Base-by-base conservation (phyloP, 2,113 vertebrate genomes). In the Onychorhynchus coronatus region DNA sequence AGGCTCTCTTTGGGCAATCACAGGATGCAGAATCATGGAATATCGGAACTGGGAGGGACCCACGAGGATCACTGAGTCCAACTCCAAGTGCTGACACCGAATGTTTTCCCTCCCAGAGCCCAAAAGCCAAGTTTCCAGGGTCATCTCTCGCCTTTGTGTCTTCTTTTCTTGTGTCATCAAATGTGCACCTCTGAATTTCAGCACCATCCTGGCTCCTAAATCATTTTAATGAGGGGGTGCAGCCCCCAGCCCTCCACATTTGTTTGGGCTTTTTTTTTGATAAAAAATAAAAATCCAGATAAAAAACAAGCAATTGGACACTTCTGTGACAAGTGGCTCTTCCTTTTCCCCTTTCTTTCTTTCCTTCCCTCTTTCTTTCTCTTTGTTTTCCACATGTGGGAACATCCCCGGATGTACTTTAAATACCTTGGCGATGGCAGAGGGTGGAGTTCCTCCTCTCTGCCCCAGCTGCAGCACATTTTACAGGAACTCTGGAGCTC, bases 221-320 rank as follows among this genome's bases (percentile, higher is more conserved):
- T 30, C 1, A 31, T 27, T 53, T 30, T 4, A n/a, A 11, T 6
- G 39, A 67, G 0, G 1, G 12, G 19, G 12, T 24, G 12, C 61
- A 89, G 76, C 46, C 22, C 11, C 20, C 13, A 35, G 35, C n/a
- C 5, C 47, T 14, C 52, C 19, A 31, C 21, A 13, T 35, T 76
- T 5, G 2, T 23, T 17, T 16, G 24, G 22, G 1, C n/a, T 41
- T 41, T 1, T 12, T 39, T 67, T 61, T 33, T 58, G 33, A n/a
- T 13, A 33, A 33, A 33, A 53, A 22, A 20, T 18, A 23, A 12
- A 52, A 30, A 22, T 7, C n/a, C 28, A 16, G 35, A 31, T 5
- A 25, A 72, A 58, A 58, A 22, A 2, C 58, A 30, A 85, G 28
- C 23, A 39, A 13, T 3, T 46, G 11, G 17, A 42, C 21, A 20